These are phyloP conservation scores for Myzus persicae DNA, from an alignment of 1,140 invertebrate genomes.

Conservation along the genomic window DNA sequence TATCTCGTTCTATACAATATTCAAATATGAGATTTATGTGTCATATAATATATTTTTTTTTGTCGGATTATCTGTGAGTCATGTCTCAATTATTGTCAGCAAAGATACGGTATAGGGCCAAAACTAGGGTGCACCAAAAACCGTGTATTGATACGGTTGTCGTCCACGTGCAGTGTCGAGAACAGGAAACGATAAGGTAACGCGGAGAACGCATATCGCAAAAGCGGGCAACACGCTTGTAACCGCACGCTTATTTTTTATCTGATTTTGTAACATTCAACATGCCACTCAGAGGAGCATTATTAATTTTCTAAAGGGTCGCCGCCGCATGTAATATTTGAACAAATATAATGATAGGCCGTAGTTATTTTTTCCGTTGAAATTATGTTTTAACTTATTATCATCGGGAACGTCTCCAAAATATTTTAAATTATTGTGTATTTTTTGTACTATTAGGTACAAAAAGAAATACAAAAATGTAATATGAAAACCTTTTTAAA, in stretches of 20 bases:
- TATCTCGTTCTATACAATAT: background rate
- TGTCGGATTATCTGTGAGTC: constrained; percentile 35
- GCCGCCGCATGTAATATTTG: background rate
- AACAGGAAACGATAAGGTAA: constrained; percentile 57
- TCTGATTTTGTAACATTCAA: constrained; percentile 45
- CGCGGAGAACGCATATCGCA: background rate
- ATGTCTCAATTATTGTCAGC: constrained; percentile 50
- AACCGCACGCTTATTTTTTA: constrained; percentile 39
- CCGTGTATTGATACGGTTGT: constrained; percentile 14
- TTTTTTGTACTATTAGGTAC: background rate
- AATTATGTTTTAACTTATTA: background rate
- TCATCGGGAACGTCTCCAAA: background rate
- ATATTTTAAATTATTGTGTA: background rate
- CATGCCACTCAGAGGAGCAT: constrained; percentile 37
- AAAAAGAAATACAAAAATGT: too few relatives aligned
- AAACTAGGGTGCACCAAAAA: constrained; percentile 23
- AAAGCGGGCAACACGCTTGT: constrained; percentile 28
- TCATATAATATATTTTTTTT: constrained; percentile 7
- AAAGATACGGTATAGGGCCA: background rate
- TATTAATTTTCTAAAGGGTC: constrained; percentile 46
- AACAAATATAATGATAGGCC: background rate
- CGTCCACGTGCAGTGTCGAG: constrained; percentile 45
- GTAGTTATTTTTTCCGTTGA: background rate
- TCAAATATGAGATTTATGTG: background rate
- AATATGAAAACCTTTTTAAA: too few relatives aligned